phyloP scores from a whole-genome alignment of 1,140 invertebrate genomes.

The Phenacoccus solenopsis region DNA sequence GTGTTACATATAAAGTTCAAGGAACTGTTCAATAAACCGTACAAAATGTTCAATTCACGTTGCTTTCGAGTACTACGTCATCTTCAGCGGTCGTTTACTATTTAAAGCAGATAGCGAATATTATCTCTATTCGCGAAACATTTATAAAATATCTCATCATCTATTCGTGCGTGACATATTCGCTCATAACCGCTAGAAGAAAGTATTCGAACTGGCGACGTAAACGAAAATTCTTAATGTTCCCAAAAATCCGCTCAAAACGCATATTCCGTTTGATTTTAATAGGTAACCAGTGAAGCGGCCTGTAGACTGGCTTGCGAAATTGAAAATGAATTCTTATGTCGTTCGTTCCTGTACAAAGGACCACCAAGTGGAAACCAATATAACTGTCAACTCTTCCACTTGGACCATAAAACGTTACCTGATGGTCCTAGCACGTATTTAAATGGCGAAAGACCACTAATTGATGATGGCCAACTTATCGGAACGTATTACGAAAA shows the following conservation, averaged over 20 bases:
- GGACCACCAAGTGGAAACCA: constrained; percentile 55
- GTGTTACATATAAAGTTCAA: constrained; percentile 5
- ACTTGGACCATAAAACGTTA: constrained; percentile 80
- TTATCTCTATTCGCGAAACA: background rate
- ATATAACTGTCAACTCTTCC: constrained; percentile 84
- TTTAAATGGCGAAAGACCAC: constrained; percentile 69
- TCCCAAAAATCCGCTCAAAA: background rate
- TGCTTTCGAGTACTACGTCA: background rate
- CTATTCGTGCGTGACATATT: background rate
- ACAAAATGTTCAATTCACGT: constrained; percentile 1
- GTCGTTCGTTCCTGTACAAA: constrained; percentile 75
- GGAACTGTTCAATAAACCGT: constrained; percentile 11
- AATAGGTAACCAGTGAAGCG: constrained; percentile 58
- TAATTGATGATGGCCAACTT: constrained; percentile 80
- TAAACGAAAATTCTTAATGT: background rate
- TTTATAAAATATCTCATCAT: background rate
- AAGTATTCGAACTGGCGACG: background rate
- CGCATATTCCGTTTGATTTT: background rate
- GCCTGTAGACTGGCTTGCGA: constrained; percentile 80
- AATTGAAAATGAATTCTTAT: constrained; percentile 84
- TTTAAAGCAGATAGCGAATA: background rate
- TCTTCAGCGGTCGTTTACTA: background rate
- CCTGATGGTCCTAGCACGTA: constrained; percentile 84
- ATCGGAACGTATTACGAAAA: constrained; percentile 84
- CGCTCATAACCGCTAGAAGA: background rate